Base-by-base conservation (phyloP, 2,797 vertebrate species). In the Myiotriccus ornatus region DNA sequence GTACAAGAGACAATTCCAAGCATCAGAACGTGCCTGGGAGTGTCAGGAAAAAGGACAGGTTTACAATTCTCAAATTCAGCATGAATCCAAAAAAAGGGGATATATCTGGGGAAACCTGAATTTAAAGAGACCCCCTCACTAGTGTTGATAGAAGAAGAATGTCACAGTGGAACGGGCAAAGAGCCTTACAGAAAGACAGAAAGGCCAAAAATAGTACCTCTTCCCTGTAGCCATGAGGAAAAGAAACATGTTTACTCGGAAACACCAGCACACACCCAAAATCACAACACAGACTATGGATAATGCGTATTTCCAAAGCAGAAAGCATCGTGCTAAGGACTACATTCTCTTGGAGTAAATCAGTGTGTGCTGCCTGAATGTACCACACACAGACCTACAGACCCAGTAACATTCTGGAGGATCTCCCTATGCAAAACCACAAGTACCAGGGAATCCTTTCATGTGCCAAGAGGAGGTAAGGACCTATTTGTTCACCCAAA, bases 341-440 rank as follows among this genome's bases (percentile, higher is more conserved):
- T 21, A 64, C 0, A 0, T 24, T 52, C 43, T 56, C 25, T 20
- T 65, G 20, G 11, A 56, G 30, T 17, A 70, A 71, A 84, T 35
- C 27, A 76, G 34, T 0, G 3, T 39, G 43, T 35, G 22, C 32
- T 41, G 11, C 20, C 49, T 13, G 14, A 19, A 44, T 1, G 0
- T 25, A 68, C 35, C n/a, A 74, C 46, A 74, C 41, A 21, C 28
- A 82, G 65, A n/a, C 19, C 68, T 21, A 32, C 18, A 37, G 12
- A 7, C 0, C 3, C 44, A 44, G 47, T 3, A 19, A 65, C 43
- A 41, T 53, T 46, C 46, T 47, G 41, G 4, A 67, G 24, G 37
- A 44, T 25, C 32, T 62, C 56, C 8, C 18, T 8, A 37, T 1
- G 4, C 20, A 71, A 80, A 79, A 67, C 23, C 30, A 43, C 62